A percentile compares a stretch with the other conserved stretches of the same genome.
phyloP scores from a whole-genome alignment of 2,888 invertebrate species.

The Phorcus lineatus region DNA sequence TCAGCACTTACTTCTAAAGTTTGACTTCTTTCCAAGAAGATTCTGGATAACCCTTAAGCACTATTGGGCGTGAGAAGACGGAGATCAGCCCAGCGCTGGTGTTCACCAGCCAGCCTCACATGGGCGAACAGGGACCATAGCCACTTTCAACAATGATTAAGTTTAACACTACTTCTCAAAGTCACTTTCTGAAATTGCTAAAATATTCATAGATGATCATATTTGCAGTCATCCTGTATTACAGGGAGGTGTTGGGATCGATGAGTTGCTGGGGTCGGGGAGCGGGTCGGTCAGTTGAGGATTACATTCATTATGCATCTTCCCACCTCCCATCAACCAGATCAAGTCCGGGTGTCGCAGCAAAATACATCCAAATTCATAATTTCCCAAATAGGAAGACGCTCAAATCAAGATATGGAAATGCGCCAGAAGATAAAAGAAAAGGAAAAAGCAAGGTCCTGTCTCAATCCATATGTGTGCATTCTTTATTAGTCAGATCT shows the following conservation, averaged over 20 bases:
- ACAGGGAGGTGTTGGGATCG: neutral
- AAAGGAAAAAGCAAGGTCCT: neutral
- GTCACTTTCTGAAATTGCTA: constrained; percentile 18
- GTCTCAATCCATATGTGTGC: too few species aligned
- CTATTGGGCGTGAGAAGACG: too few species aligned
- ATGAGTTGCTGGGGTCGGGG: neutral
- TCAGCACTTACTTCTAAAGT: too few species aligned
- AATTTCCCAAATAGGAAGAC: neutral
- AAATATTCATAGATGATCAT: constrained; percentile 23
- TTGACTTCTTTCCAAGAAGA: too few species aligned
- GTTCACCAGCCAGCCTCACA: neutral
- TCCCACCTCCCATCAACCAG: neutral
- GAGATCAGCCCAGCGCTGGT: neutral
- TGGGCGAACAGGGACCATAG: neutral
- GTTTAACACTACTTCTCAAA: constrained; percentile 21
- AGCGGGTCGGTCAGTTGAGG: neutral
- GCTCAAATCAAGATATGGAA: constrained; percentile 11
- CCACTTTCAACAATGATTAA: constrained; percentile 12
- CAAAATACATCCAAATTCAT: constrained; percentile 19
- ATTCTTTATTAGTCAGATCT: too few species aligned
- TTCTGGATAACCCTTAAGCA: too few species aligned
- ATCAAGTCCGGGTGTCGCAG: neutral
- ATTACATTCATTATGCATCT: constrained; percentile 14
- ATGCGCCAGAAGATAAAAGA: constrained; percentile 5
- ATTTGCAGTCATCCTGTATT: constrained; percentile 20